A percentile compares a stretch with the other conserved stretches of the same genome.
These are phyloP conservation scores for Lydus trimaculatus DNA, from an alignment of 2,888 invertebrate species.

Conservation along the genomic window DNA sequence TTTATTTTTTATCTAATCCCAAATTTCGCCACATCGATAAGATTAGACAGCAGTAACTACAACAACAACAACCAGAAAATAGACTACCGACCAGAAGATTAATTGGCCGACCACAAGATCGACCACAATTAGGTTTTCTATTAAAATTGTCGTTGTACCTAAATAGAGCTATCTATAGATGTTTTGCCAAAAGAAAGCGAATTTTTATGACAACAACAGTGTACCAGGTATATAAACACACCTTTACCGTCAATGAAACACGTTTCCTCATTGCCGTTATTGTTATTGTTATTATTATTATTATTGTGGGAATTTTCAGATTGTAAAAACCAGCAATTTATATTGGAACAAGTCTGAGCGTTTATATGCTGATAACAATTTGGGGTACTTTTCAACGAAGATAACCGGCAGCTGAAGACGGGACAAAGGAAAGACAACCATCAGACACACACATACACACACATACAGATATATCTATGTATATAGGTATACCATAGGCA, in stretches of 20 bases:
- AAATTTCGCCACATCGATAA: background rate
- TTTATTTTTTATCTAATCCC: background rate
- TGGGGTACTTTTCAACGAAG: slow-evolving; percentile 8
- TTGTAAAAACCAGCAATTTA: background rate
- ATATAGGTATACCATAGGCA: background rate
- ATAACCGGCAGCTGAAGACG: slow-evolving; percentile 34
- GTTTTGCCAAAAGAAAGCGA: too few relatives aligned
- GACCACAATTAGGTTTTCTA: background rate
- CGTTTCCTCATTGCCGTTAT: background rate
- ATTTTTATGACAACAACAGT: background rate
- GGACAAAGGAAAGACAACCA: slow-evolving; percentile 40
- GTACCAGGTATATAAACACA: background rate
- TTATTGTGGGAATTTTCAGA: background rate
- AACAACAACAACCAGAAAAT: background rate
- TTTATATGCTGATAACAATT: slow-evolving; percentile 9
- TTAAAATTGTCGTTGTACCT: too few relatives aligned
- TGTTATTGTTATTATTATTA: slow-evolving; percentile 1
- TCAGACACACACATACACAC: slow-evolving; percentile 25
- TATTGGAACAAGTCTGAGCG: background rate
- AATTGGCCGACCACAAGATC: background rate
- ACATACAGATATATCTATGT: background rate
- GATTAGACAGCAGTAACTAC: too few relatives aligned
- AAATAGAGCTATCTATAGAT: too few relatives aligned
- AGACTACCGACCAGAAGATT: background rate
- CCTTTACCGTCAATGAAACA: background rate